phyloP scores from a whole-genome alignment of 2,888 invertebrate species.

The Drosophila setosimentum region DNA sequence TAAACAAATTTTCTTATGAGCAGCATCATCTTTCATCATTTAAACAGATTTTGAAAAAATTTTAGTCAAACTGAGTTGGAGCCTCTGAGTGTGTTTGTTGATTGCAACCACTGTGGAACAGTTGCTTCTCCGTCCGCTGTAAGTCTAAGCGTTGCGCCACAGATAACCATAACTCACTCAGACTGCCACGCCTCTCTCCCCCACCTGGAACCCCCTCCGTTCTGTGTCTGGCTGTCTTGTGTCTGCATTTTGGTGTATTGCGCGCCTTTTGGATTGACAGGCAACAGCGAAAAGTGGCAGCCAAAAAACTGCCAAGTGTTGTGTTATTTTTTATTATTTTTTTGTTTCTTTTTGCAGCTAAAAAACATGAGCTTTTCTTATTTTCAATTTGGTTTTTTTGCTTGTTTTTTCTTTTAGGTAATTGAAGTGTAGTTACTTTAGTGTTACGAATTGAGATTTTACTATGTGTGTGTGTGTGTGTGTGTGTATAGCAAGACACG shows the following conservation, averaged over 20 bases:
- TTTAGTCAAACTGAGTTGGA: neutral
- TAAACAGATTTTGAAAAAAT: neutral
- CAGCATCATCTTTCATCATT: neutral
- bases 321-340: slow-evolving; percentile 47
- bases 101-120: slow-evolving; percentile 43
- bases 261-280: slow-evolving; percentile 73
- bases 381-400: slow-evolving; percentile 14
- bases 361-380: slow-evolving; percentile 30
- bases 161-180: slow-evolving; percentile 67
- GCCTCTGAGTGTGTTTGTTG: slow-evolving; percentile 20
- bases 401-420: slow-evolving; percentile 51
- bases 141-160: slow-evolving; percentile 26
- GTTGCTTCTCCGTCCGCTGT: slow-evolving; percentile 6
- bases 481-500: slow-evolving; percentile 21
- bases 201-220: neutral
- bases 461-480: slow-evolving; percentile 1
- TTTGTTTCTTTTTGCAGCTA: slow-evolving; percentile 33
- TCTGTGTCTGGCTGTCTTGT: slow-evolving; percentile 1
- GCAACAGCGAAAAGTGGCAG: slow-evolving; percentile 62
- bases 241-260: slow-evolving; percentile 58
- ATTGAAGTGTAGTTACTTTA: slow-evolving; percentile 75
- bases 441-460: slow-evolving; percentile 34
- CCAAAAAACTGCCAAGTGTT: slow-evolving; percentile 58
- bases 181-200: slow-evolving; percentile 20
- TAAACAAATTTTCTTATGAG: neutral